Evolutionary conservation across 2,888 invertebrate genomes (phyloP).

Genomic region (Temnothorax rugatulus): DNA sequence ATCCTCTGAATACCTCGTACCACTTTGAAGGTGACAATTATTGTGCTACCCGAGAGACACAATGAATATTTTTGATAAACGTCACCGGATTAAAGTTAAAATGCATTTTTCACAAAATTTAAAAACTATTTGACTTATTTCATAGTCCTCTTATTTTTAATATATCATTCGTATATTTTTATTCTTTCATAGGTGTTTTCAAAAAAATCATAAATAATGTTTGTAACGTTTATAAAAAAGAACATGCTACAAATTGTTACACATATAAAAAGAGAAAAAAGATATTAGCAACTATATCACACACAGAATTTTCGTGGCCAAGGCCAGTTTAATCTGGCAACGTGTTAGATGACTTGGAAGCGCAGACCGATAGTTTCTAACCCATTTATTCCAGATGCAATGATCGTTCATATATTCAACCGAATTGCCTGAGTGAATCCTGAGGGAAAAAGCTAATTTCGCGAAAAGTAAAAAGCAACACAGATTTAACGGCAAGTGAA

Average conservation of each 20-base stretch:
- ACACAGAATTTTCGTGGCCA: slow-evolving; percentile 64
- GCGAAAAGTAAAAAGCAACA: slow-evolving; percentile 36
- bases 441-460: slow-evolving; percentile 51
- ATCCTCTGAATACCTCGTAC: slow-evolving; percentile 1
- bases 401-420: slow-evolving; percentile 52
- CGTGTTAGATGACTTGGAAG: slow-evolving; percentile 83
- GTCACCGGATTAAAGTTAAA: slow-evolving; percentile 7
- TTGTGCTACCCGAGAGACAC: background rate
- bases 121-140: background rate
- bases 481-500: slow-evolving; percentile 51
- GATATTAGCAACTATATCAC: slow-evolving; percentile 29
- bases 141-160: background rate
- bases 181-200: background rate
- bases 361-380: slow-evolving; percentile 81
- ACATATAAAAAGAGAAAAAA: background rate
- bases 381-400: slow-evolving; percentile 83
- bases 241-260: background rate
- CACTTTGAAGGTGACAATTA: slow-evolving; percentile 28
- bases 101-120: background rate
- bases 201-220: background rate
- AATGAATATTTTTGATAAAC: background rate
- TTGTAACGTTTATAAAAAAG: background rate
- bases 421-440: slow-evolving; percentile 46
- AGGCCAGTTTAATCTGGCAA: slow-evolving; percentile 77
- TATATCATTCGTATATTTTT: background rate